A percentile compares a stretch with the other conserved stretches of the same genome.
These are phyloP conservation scores for Serripes groenlandicus DNA, from an alignment of 2,888 invertebrate species.

Conservation along the genomic window DNA sequence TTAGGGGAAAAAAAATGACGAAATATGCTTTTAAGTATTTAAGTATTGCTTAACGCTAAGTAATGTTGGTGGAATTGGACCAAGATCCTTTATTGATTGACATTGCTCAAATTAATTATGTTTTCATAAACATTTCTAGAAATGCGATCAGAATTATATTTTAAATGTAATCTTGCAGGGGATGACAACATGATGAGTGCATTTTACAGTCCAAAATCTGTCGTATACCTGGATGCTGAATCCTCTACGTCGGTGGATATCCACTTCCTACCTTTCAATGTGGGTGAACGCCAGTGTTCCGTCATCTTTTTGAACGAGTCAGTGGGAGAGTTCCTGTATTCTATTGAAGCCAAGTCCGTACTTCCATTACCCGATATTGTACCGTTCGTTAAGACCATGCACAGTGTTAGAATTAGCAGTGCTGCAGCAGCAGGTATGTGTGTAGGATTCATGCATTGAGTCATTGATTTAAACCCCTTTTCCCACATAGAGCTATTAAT, in stretches of 20 bases:
- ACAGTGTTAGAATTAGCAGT: slow-evolving; percentile 83
- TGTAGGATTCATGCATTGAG: too few species aligned
- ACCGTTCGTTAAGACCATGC: slow-evolving; percentile 78
- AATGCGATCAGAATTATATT: neutral
- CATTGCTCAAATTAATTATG: too few species aligned
- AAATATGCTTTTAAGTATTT: too few species aligned
- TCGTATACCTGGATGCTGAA: slow-evolving; percentile 76
- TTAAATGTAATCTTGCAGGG: slow-evolving; percentile 59
- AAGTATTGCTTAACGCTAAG: too few species aligned
- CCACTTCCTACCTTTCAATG: slow-evolving; percentile 85
- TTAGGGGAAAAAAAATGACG: too few species aligned
- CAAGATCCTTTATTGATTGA: too few species aligned
- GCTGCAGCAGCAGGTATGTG: slow-evolving; percentile 83
- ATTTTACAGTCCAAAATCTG: slow-evolving; percentile 78
- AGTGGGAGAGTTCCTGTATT: slow-evolving; percentile 86
- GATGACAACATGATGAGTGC: slow-evolving; percentile 78
- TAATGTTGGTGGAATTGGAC: too few species aligned
- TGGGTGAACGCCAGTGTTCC: slow-evolving; percentile 84
- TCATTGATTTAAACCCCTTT: too few species aligned
- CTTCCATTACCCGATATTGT: slow-evolving; percentile 82
- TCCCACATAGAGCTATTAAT: too few species aligned
- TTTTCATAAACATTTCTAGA: neutral
- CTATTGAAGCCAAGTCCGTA: slow-evolving; percentile 82
- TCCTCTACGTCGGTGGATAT: slow-evolving; percentile 78
- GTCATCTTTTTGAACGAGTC: slow-evolving; percentile 84